Percentiles rank a stretch among this genome's conserved stretches.
These are phyloP conservation scores for Meandrusa payeni DNA, from an alignment of 2,888 invertebrate genomes.

Conservation along the genomic window DNA sequence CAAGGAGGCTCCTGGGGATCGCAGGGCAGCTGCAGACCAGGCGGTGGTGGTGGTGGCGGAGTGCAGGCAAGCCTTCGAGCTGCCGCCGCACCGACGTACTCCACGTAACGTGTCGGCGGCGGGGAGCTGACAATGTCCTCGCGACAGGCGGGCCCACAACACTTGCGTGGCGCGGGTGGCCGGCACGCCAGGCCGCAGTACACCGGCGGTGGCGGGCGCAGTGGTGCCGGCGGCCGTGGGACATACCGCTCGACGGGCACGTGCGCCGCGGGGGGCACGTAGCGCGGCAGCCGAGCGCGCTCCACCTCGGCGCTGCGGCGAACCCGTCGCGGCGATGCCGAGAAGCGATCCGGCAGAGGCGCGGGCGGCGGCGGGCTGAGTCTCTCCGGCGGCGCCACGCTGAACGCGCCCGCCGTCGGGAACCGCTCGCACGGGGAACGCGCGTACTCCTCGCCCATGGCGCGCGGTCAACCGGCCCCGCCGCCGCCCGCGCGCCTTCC, in stretches of 20 bases:
- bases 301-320: slow-evolving; percentile 85
- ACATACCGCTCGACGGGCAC: slow-evolving; percentile 87
- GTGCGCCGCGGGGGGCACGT: slow-evolving; percentile 85
- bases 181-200: slow-evolving; percentile 78
- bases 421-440: slow-evolving; percentile 79
- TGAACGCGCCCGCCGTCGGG: slow-evolving; percentile 79
- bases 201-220: slow-evolving; percentile 72
- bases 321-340: slow-evolving; percentile 81
- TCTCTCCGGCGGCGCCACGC: slow-evolving; percentile 83
- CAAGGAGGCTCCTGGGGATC: slow-evolving; percentile 77
- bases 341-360: slow-evolving; percentile 80
- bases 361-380: slow-evolving; percentile 83
- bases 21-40: slow-evolving; percentile 70
- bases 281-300: slow-evolving; percentile 82
- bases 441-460: slow-evolving; percentile 78
- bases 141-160: slow-evolving; percentile 71
- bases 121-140: slow-evolving; percentile 67
- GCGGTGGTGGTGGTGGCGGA: slow-evolving; percentile 73
- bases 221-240: slow-evolving; percentile 79
- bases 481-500: slow-evolving; percentile 75
- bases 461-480: slow-evolving; percentile 74
- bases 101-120: slow-evolving; percentile 78
- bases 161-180: slow-evolving; percentile 65
- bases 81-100: slow-evolving; percentile 83
- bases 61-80: slow-evolving; percentile 80